A percentile compares a stretch with the other conserved stretches of the same genome.
Evolutionary conservation across 2,797 vertebrate genomes (phyloP).

Genomic region (Telmatherina bonti): DNA sequence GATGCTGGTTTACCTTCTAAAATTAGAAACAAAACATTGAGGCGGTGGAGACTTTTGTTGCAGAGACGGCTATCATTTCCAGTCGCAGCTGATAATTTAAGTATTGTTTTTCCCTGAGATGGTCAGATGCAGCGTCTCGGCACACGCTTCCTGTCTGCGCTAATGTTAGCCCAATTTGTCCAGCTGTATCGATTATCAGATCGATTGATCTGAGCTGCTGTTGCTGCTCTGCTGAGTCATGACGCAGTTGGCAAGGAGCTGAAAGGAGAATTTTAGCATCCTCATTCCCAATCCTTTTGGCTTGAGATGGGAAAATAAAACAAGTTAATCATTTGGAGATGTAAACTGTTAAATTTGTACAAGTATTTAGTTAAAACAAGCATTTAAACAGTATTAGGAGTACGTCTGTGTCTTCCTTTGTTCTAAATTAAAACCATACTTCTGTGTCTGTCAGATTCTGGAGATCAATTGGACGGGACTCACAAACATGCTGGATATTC

Average conservation of each 20-base stretch:
- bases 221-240: conserved; percentile 32
- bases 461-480: conserved; percentile 98
- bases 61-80: not conserved
- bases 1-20: not conserved
- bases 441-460: conserved; percentile 84
- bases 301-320: not conserved
- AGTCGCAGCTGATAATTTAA: conserved; percentile 9
- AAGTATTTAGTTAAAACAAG: not conserved
- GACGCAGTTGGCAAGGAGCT: not conserved
- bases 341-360: not conserved
- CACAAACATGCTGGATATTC: conserved; percentile 97
- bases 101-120: not conserved
- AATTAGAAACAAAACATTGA: not conserved
- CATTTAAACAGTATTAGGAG: too few species aligned
- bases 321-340: not conserved
- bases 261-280: not conserved
- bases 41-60: not conserved
- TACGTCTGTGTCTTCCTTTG: fast-evolving
- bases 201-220: conserved; percentile 19
- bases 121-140: not conserved
- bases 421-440: not conserved
- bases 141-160: conserved; percentile 18
- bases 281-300: not conserved
- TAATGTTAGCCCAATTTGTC: conserved; percentile 1
- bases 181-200: conserved; percentile 13